These are phyloP conservation scores for Julus scanicus DNA, from an alignment of 2,888 invertebrate species.

Conservation along the genomic window DNA sequence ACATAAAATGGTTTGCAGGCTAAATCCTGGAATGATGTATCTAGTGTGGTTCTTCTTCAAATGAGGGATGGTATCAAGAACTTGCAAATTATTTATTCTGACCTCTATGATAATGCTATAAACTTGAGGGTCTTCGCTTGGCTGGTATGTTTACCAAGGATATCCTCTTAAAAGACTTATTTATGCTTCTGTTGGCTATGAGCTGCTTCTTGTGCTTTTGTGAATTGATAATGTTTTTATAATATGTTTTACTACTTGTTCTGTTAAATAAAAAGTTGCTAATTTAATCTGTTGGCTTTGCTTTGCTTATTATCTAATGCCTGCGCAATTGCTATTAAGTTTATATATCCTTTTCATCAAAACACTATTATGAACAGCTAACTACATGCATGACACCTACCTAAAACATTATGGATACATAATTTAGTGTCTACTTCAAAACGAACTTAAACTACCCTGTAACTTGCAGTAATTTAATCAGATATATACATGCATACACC, in stretches of 20 bases:
- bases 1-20: constrained; percentile 38
- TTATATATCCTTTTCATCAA: too few species aligned
- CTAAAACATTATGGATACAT: too few species aligned
- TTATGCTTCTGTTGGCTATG: not conserved
- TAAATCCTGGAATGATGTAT: constrained; percentile 53
- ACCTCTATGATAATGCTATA: constrained; percentile 42
- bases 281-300: not conserved
- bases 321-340: not conserved
- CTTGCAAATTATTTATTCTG: constrained; percentile 21
- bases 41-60: constrained; percentile 46
- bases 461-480: too few species aligned
- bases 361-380: too few species aligned
- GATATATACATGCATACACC: too few species aligned
- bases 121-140: constrained; percentile 40
- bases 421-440: too few species aligned
- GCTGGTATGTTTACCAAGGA: constrained; percentile 51
- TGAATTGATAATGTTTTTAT: not conserved
- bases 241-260: constrained; percentile 25
- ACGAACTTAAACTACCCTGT: too few species aligned
- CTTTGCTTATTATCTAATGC: not conserved
- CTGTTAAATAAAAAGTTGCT: not conserved
- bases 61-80: constrained; percentile 38
- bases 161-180: not conserved
- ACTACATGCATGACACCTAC: too few species aligned
- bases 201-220: not conserved